Percentiles rank a stretch among this genome's conserved stretches.
Evolutionary conservation across 2,888 invertebrate species (phyloP).

Genomic region (Sarcophaga rosellei): DNA sequence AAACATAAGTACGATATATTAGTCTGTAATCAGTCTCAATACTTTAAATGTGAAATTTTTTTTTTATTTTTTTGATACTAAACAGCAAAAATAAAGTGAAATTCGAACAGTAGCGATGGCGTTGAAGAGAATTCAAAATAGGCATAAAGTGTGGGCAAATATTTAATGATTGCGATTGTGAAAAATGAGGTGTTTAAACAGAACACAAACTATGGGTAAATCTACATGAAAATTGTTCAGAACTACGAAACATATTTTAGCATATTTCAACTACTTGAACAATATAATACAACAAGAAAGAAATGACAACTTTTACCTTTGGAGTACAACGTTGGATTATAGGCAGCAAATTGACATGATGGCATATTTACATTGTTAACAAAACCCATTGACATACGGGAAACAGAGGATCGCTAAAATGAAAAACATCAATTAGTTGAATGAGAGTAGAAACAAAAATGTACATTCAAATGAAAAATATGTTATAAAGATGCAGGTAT

Average conservation of each 20-base stretch:
- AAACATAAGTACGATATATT: too few species aligned
- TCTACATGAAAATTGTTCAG: too few species aligned
- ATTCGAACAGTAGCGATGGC: not conserved
- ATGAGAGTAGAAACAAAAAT: not conserved
- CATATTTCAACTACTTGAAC: too few species aligned
- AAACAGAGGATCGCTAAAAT: slow-evolving; percentile 81
- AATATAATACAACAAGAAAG: slow-evolving; percentile 2
- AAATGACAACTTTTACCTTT: slow-evolving; percentile 75
- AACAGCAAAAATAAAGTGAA: not conserved
- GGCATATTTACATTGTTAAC: slow-evolving; percentile 80
- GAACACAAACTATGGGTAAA: too few species aligned
- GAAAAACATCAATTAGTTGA: not conserved
- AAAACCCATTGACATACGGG: slow-evolving; percentile 81
- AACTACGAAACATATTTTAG: too few species aligned
- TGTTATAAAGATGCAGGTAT: not conserved
- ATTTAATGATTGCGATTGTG: not conserved
- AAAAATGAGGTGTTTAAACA: too few species aligned
- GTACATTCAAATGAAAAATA: not conserved
- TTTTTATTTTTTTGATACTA: not conserved
- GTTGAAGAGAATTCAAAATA: not conserved
- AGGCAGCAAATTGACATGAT: slow-evolving; percentile 79
- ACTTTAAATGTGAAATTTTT: too few species aligned
- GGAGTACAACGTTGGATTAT: slow-evolving; percentile 77
- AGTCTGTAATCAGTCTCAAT: too few species aligned
- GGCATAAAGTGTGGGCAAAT: not conserved